These are phyloP conservation scores for Argyra leucocephala DNA, from an alignment of 2,888 invertebrate genomes.

Conservation along the genomic window DNA sequence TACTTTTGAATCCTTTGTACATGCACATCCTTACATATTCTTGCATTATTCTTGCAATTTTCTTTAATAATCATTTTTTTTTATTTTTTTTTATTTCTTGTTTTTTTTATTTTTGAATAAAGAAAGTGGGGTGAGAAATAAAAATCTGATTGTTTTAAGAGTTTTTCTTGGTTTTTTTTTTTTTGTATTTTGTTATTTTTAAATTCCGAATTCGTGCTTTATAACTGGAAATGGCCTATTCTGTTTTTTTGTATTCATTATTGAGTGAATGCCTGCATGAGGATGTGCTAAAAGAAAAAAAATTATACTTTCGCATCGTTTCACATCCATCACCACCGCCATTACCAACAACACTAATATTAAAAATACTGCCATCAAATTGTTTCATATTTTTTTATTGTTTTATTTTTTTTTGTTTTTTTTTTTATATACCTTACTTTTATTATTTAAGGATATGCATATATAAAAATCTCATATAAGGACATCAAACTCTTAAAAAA, in stretches of 20 bases:
- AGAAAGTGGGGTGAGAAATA: no score
- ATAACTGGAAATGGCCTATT: background rate
- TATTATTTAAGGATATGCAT: background rate
- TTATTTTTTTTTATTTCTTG: no score
- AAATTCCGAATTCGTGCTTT: constrained; percentile 3
- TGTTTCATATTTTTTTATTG: no score
- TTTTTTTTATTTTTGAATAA: no score
- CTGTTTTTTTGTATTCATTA: background rate
- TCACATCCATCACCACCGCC: background rate
- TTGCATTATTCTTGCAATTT: background rate
- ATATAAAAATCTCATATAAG: background rate
- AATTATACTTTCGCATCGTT: background rate
- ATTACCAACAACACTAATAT: background rate
- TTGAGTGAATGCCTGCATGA: constrained; percentile 1
- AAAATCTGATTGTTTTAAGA: no score
- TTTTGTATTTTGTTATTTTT: background rate
- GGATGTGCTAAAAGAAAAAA: background rate
- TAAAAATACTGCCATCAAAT: no score
- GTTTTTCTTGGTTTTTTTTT: background rate
- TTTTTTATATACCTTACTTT: no score
- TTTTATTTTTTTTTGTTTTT: no score
- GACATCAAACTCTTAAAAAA: background rate
- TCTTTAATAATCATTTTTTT: background rate
- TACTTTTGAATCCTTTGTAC: background rate
- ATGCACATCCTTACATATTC: background rate